Evolutionary conservation across 2,888 invertebrate genomes (phyloP), one percentile per base, ranked within the genome.

Genomic region (Megaustenia siamemsis): DNA sequence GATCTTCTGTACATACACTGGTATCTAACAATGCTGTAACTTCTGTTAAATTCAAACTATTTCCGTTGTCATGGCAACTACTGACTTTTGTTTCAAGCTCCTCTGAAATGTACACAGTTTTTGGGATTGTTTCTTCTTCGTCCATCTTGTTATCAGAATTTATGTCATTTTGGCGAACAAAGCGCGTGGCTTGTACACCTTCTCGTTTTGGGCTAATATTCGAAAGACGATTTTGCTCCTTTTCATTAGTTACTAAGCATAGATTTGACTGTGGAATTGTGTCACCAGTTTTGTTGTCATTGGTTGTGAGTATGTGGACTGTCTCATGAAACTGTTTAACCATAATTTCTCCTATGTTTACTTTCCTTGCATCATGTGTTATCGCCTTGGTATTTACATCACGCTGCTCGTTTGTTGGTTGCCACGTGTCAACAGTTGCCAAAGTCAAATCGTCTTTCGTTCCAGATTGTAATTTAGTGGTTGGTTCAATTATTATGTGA

Each of bases 61-160:
- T 2, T 38, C 24, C 2, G n/a, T 12, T n/a, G 8, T 43, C 43
- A 73, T 32, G 28, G 3, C 49, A 10, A 12, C 6, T 12, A 5
- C 18, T 49, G 28, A 32, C 28, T 12, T 71, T 28, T 18, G 12
- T 28, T n/a, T 71, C 71, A 15, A 5, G 18, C 21, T 49, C 15
- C 12, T 73, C 32, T 28, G 32, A 6, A 10, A 38, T 4, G 35
- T 60, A 77, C 56, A 77, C 1, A 0, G 76, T 77, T 38, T 77
- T 77, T n/a, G 76, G 56, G 18, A 60, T 1, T 38, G 76, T 77
- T 40, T 77, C 76, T 35, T 77, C 76, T 15, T 60, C 60, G 12
- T 60, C 5, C 56, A n/a, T 38, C 35, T 12, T 18, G 24, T 40
- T 18, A 40, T 77, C 56, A 40, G 8, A 38, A 24, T 12, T 0